A percentile compares a stretch with the other conserved stretches of the same genome.
Conservation (phyloP, 2,113 vertebrate genomes). For the Cromileptes altivelis region DNA sequence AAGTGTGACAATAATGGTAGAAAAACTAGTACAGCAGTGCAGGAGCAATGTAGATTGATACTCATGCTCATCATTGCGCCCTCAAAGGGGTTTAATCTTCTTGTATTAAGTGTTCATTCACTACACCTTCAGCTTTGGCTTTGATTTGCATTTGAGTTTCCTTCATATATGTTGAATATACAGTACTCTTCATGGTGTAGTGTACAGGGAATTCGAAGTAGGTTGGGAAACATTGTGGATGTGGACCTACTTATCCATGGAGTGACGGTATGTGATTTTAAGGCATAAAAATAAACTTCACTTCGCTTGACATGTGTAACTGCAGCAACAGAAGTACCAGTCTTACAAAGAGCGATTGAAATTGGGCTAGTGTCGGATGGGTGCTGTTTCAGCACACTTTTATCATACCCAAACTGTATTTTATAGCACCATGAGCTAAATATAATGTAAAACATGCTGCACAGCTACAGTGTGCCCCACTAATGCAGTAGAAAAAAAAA, state of each 20-base stretch:
- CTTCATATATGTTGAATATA: neutral
- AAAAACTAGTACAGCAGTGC: neutral
- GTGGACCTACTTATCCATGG: neutral
- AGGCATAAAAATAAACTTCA: neutral
- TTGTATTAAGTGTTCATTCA: neutral
- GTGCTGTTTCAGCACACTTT: slow-evolving; percentile 38
- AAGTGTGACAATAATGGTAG: neutral
- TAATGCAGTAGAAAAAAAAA: slow-evolving; percentile 6
- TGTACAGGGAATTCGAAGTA: neutral
- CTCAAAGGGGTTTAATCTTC: neutral
- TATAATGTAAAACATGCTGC: slow-evolving; percentile 26
- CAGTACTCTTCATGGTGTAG: neutral
- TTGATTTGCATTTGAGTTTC: neutral
- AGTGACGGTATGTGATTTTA: slow-evolving; percentile 5
- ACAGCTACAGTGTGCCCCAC: neutral
- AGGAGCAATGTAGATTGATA: neutral
- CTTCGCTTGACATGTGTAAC: slow-evolving; percentile 8
- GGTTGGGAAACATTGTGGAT: neutral
- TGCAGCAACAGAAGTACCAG: slow-evolving; percentile 3
- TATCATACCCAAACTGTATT: slow-evolving; percentile 13
- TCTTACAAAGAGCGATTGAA: slow-evolving; percentile 36
- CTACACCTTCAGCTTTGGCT: neutral
- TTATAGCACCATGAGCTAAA: slow-evolving; percentile 12
- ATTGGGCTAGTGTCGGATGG: slow-evolving; percentile 4
- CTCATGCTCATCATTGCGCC: neutral